Evolutionary conservation across 2,797 vertebrate species (phyloP).

Genomic region (Ataeniobius toweri): DNA sequence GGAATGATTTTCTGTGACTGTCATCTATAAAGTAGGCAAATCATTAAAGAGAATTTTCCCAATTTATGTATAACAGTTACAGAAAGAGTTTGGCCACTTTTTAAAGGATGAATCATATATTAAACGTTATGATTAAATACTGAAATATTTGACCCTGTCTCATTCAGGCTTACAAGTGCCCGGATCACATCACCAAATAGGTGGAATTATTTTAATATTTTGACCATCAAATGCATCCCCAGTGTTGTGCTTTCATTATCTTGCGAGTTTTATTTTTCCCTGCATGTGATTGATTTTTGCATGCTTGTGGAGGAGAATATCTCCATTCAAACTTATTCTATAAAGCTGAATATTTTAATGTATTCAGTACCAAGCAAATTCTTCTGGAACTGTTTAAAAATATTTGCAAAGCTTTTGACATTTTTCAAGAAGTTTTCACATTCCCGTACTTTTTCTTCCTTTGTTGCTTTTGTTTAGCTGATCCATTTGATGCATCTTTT

Average conservation of each 20-base stretch:
- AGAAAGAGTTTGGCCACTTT: conserved; percentile 39
- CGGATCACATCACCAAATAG: conserved; percentile 79
- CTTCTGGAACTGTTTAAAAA: conserved; percentile 35
- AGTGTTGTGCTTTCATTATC: conserved; percentile 71
- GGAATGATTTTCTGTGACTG: conserved; percentile 37
- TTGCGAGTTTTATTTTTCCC: conserved; percentile 57
- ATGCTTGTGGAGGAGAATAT: conserved; percentile 68
- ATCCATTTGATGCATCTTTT: conserved; percentile 55
- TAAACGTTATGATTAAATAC: conserved; percentile 63
- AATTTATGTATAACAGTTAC: conserved; percentile 41
- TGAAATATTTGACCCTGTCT: conserved; percentile 78
- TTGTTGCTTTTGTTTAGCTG: conserved; percentile 22
- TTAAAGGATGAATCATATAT: conserved; percentile 52
- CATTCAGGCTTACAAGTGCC: conserved; percentile 77
- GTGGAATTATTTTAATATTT: conserved; percentile 79
- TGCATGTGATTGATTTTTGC: conserved; percentile 76
- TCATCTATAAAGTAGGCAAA: conserved; percentile 36
- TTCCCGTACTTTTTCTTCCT: conserved; percentile 14
- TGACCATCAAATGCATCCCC: conserved; percentile 73
- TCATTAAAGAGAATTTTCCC: conserved; percentile 28
- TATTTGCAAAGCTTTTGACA: too few species aligned
- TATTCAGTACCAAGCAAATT: conserved; percentile 32
- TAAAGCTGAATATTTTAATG: conserved; percentile 47
- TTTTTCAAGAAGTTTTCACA: conserved; percentile 9
- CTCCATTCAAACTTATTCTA: conserved; percentile 64